Evolutionary conservation across 2,888 invertebrate genomes (phyloP), one percentile per base, ranked within the genome.

Genomic region (Drosophila pseudotakahashii): DNA sequence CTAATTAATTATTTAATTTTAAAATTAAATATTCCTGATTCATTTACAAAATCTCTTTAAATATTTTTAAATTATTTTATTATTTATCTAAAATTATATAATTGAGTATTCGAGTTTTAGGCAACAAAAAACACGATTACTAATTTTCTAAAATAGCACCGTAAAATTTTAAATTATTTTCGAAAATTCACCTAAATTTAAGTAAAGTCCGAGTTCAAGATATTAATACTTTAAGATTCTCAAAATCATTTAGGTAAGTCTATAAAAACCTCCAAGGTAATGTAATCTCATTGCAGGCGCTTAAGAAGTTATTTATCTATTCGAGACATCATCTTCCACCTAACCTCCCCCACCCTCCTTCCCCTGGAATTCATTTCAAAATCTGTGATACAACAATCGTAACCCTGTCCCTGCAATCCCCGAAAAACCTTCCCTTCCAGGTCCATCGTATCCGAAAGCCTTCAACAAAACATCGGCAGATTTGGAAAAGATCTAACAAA

Each of bases 351-450:
- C 13, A 19, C 9, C 34, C 37, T 10, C 9, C 19, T 19, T 11
- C 26, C 30, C 52, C 64, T n/a, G 2, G 53, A 64, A 70, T 71
- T 87, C 75, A 81, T 87, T 87, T 84, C 71, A 60, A 78, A 60
- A 87, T 78, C 88, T 84, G 84, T 84, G 84, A 84, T 82, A 82
- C 77, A 83, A 73, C 30, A 59, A 59, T 37, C 50, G 32, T 26
- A 16, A 47, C 6, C 47, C 52, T 14, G 11, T 7, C 13, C 51
- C 39, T 16, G 2, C 9, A 4, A 36, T 19, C 30, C 16, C 7
- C 10, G 30, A n/a, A 30, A 50, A 30, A 5, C 4, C 9, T 7
- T 39, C 13, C 48, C 9, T 5, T 32, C 19, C 16, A 32, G 42
- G 11, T 48, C 48, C 52, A 53, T 81, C 77, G 77, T 78, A 86